Percentiles rank a stretch among this genome's conserved stretches.
These are phyloP conservation scores for Diorhabda elongata DNA, from an alignment of 1,140 invertebrate genomes.

Conservation along the genomic window DNA sequence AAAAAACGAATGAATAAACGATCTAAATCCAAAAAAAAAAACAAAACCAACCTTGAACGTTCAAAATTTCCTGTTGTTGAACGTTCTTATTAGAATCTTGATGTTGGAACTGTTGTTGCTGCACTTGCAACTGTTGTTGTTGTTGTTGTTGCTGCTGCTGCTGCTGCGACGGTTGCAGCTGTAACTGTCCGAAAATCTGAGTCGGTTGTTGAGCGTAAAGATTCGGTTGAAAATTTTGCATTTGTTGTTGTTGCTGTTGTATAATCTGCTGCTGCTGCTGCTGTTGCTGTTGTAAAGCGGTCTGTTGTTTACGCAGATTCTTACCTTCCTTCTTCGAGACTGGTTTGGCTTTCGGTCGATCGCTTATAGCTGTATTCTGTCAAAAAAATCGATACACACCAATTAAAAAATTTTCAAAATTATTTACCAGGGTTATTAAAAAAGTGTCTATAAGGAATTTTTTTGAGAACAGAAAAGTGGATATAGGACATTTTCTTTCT, in stretches of 20 bases:
- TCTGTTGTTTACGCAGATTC: slow-evolving; percentile 49
- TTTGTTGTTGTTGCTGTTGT: slow-evolving; percentile 44
- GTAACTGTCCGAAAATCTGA: slow-evolving; percentile 17
- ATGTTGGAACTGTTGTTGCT: slow-evolving; percentile 36
- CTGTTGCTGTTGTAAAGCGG: slow-evolving; percentile 43
- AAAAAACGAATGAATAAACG: slow-evolving; percentile 3
- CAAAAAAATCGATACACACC: slow-evolving; percentile 21
- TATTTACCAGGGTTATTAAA: no score
- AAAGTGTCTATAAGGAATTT: no score
- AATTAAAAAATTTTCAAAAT: no score
- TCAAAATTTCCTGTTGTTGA: slow-evolving; percentile 38
- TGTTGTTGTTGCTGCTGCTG: background rate
- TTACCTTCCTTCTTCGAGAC: slow-evolving; percentile 72
- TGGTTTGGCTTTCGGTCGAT: slow-evolving; percentile 74
- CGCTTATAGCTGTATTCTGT: slow-evolving; percentile 71
- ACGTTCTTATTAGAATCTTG: slow-evolving; percentile 8
- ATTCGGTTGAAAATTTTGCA: slow-evolving; percentile 35
- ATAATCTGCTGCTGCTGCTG: slow-evolving; percentile 41
- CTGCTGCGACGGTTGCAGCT: background rate
- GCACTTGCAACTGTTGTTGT: slow-evolving; percentile 45
- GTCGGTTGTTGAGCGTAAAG: slow-evolving; percentile 22
- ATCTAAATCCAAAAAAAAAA: slow-evolving; percentile 12
- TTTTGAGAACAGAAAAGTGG: no score
- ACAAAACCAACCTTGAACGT: slow-evolving; percentile 24
- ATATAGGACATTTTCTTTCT: no score